Evolutionary conservation across 2,888 invertebrate species (phyloP), one percentile per base, ranked within the genome.

Genomic region (Agriopis marginaria): DNA sequence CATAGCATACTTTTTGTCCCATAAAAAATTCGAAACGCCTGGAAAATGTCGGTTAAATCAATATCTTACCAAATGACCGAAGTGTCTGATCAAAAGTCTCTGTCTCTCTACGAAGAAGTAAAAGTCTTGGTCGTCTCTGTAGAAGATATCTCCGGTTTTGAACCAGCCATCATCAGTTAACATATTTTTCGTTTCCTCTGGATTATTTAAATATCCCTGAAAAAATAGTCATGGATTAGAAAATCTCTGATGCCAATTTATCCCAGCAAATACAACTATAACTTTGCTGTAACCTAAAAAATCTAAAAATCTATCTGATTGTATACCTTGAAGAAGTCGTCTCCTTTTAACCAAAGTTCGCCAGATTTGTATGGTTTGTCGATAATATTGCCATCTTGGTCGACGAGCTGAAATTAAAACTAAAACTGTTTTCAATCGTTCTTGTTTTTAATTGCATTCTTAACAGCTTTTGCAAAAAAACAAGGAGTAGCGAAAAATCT

Each of bases 61-160:
- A 11, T 11, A 17, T 54, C 60, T 82, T 75, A 84, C 83, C 79
- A 78, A 73, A 69, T 77, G 78, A n/a, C 84, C 83, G 50, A 74
- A 77, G 70, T 83, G 80, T 71, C 83, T 86, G 68, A 86, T 83
- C 63, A 86, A 69, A 58, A 85, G 79, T 68, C 82, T 74, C 70
- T 79, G 82, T 56, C 86, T 77, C 66, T 86, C 86, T 4, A 84
- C 83, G 53, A 83, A 86, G 72, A 78, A 85, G 71, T 80, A 86
- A 65, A 79, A 80, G 47, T 80, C 69, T 11, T 82, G 65, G 3
- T 83, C 77, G 64, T 85, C 82, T 67, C 66, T 82, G 71, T 82
- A 82, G 69, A 87, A 85, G 11, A 87, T 72, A 71, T 86, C 86
- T 50, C 85, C 86, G 6, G 86, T 87, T 50, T 76, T 84, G 54